phyloP scores from a whole-genome alignment of 1,140 invertebrate species.

The Pararge aegeria region DNA sequence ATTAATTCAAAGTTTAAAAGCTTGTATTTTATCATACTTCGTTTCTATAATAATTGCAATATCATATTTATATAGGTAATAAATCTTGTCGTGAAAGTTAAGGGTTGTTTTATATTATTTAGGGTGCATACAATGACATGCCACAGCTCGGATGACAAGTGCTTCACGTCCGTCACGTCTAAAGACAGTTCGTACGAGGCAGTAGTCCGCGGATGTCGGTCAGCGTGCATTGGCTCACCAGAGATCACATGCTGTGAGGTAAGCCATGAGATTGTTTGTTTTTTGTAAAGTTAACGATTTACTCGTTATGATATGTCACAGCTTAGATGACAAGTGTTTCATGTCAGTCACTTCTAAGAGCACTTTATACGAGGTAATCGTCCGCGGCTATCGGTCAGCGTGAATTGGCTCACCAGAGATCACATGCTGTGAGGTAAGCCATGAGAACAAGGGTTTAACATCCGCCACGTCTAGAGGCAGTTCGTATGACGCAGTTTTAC shows the following conservation, averaged over 20 bases:
- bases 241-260: constrained; percentile 68
- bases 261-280: background rate
- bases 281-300: no score
- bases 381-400: constrained; percentile 56
- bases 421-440: constrained; percentile 59
- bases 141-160: constrained; percentile 58
- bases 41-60: no score
- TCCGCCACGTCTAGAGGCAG: no score
- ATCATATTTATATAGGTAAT: background rate
- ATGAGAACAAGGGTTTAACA: no score
- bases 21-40: no score
- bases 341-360: constrained; percentile 57
- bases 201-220: constrained; percentile 57
- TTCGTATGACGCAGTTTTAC: no score
- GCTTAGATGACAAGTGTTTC: constrained; percentile 23
- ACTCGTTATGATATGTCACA: no score
- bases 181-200: constrained; percentile 48
- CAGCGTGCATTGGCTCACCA: constrained; percentile 51
- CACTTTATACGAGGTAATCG: constrained; percentile 45
- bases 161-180: constrained; percentile 59
- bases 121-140: constrained; percentile 69
- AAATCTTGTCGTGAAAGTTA: no score
- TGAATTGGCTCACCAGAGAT: constrained; percentile 57
- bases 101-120: constrained; percentile 22
- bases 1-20: no score